Evolutionary conservation across 2,113 vertebrate species (phyloP).

Genomic region (Gadus chalcogrammus): DNA sequence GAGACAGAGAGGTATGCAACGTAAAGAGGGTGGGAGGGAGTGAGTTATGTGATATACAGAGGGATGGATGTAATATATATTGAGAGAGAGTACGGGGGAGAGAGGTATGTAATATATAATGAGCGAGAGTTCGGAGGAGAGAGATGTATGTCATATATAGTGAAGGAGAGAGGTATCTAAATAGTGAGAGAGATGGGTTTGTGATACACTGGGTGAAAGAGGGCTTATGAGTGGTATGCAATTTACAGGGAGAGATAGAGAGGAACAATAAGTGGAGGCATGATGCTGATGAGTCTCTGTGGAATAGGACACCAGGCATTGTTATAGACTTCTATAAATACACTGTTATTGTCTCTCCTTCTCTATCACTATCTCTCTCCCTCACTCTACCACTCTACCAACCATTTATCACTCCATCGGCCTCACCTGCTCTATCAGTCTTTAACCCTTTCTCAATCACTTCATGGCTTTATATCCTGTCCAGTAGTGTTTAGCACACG

Average conservation of each 20-base stretch:
- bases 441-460: too few relatives aligned
- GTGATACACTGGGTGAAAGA: too few relatives aligned
- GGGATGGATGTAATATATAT: slow-evolving; percentile 4
- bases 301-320: slow-evolving; percentile 67
- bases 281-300: slow-evolving; percentile 45
- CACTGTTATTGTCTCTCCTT: slow-evolving; percentile 3
- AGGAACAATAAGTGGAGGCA: slow-evolving; percentile 50
- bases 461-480: too few relatives aligned
- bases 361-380: not conserved
- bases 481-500: too few relatives aligned
- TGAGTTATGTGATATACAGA: not conserved
- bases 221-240: too few relatives aligned
- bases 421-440: too few relatives aligned
- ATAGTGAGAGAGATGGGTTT: not conserved
- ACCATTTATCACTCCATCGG: too few relatives aligned
- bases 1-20: not conserved
- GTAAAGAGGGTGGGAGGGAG: too few relatives aligned
- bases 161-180: not conserved
- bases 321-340: slow-evolving; percentile 71
- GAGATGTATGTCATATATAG: too few relatives aligned
- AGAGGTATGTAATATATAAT: not conserved
- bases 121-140: not conserved
- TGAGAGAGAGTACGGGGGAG: too few relatives aligned
- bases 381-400: not conserved
- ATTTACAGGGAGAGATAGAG: too few relatives aligned